Conservation (phyloP, 2,888 invertebrate species). For the Xylota segnis region DNA sequence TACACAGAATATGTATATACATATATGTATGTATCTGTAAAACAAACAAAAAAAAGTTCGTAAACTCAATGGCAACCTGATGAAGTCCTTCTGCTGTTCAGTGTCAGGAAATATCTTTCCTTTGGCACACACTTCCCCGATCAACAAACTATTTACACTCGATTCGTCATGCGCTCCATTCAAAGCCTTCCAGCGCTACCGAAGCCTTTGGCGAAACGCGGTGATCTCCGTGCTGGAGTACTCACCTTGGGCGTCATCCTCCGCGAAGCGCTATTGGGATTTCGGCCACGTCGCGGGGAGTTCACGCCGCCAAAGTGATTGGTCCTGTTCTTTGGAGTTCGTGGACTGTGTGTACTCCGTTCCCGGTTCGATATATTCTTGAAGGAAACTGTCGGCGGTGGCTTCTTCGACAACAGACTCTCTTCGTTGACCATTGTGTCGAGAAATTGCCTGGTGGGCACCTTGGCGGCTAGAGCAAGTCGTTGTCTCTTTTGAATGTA, state of each 20-base stretch:
- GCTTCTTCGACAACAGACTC: slow-evolving; percentile 45
- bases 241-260: slow-evolving; percentile 38
- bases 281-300: slow-evolving; percentile 68
- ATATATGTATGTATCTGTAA: slow-evolving; percentile 1
- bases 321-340: slow-evolving; percentile 58
- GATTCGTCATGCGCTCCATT: not conserved
- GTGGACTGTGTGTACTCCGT: slow-evolving; percentile 50
- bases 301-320: slow-evolving; percentile 64
- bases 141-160: slow-evolving; percentile 25
- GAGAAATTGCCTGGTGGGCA: slow-evolving; percentile 67
- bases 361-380: slow-evolving; percentile 57
- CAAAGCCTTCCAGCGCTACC: not conserved
- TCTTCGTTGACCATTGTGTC: slow-evolving; percentile 71
- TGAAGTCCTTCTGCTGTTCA: not conserved
- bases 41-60: slow-evolving; percentile 18
- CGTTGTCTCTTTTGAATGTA: slow-evolving; percentile 75
- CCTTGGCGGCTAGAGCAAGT: slow-evolving; percentile 55
- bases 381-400: slow-evolving; percentile 32
- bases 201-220: slow-evolving; percentile 27
- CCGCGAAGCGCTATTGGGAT: slow-evolving; percentile 36
- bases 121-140: not conserved
- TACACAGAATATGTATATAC: slow-evolving; percentile 2
- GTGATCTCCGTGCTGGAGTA: slow-evolving; percentile 53
- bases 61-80: slow-evolving; percentile 28
- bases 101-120: not conserved